Percentiles rank a stretch among this genome's conserved stretches.
Evolutionary conservation across 1,140 invertebrate species (phyloP).

Genomic region (Onthophagus taurus): DNA sequence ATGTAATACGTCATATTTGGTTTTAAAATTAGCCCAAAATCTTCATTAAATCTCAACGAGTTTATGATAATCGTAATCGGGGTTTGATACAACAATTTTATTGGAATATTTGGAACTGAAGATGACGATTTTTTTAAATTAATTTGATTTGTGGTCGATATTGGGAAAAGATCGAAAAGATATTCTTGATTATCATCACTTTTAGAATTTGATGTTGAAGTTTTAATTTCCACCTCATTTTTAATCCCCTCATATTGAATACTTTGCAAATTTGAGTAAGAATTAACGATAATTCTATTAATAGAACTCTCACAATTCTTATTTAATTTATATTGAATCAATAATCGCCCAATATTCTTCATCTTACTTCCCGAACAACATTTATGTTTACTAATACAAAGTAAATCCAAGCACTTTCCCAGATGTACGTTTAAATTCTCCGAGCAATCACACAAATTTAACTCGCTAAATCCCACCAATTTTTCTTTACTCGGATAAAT

Average conservation of each 20-base stretch:
- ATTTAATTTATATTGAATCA: constrained; percentile 3
- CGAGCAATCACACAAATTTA: constrained; percentile 2
- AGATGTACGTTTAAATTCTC: too few species aligned
- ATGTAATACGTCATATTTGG: constrained; percentile 19
- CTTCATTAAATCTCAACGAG: constrained; percentile 14
- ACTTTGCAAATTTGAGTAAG: too few species aligned
- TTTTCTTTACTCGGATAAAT: constrained; percentile 2
- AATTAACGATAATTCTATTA: too few species aligned
- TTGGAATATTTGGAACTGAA: not conserved
- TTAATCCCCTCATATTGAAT: not conserved
- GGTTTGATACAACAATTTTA: constrained; percentile 1
- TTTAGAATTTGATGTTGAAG: not conserved
- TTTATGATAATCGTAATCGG: constrained; percentile 7
- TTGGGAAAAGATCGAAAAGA: too few species aligned
- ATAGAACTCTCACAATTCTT: too few species aligned
- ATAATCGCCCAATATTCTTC: not conserved
- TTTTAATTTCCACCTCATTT: not conserved
- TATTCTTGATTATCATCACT: not conserved
- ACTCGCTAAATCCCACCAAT: not conserved
- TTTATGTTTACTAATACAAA: constrained; percentile 1
- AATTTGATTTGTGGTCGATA: too few species aligned
- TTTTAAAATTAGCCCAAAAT: constrained; percentile 9
- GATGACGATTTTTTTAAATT: not conserved
- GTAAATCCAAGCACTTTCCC: too few species aligned
- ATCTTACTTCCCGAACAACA: not conserved